These are phyloP conservation scores for Orthonyx spaldingii DNA, from an alignment of 2,113 vertebrate genomes.

Conservation along the genomic window DNA sequence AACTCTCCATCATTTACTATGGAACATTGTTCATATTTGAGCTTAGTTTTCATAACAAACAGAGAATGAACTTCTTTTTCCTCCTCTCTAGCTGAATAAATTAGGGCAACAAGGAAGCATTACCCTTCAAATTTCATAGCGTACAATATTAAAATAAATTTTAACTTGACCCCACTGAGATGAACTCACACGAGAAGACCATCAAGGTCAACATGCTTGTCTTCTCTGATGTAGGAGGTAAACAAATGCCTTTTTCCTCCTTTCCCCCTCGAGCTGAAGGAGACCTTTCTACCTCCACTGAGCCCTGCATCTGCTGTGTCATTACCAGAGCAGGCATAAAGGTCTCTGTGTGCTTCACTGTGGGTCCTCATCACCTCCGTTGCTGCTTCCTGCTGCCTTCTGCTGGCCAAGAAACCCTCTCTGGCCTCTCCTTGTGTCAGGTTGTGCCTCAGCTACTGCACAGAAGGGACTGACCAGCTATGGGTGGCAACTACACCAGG, in stretches of 20 bases:
- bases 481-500: neutral
- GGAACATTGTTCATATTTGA: slow-evolving; percentile 32
- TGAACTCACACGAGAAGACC: neutral
- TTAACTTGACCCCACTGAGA: neutral
- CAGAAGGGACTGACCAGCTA: neutral
- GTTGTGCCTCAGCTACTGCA: neutral
- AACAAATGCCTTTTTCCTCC: neutral
- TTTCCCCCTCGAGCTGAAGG: neutral
- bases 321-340: neutral
- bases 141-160: neutral
- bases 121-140: neutral
- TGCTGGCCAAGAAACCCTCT: neutral
- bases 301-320: neutral
- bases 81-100: slow-evolving; percentile 21
- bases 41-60: slow-evolving; percentile 57
- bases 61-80: slow-evolving; percentile 21
- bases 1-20: slow-evolving; percentile 49
- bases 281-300: neutral
- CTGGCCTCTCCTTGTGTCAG: neutral
- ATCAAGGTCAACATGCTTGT: neutral
- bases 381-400: neutral
- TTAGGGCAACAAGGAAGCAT: neutral
- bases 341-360: neutral
- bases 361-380: neutral
- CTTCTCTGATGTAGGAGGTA: neutral